These are phyloP conservation scores for Mystacides longicornis DNA, from an alignment of 2,888 invertebrate species.

Conservation along the genomic window DNA sequence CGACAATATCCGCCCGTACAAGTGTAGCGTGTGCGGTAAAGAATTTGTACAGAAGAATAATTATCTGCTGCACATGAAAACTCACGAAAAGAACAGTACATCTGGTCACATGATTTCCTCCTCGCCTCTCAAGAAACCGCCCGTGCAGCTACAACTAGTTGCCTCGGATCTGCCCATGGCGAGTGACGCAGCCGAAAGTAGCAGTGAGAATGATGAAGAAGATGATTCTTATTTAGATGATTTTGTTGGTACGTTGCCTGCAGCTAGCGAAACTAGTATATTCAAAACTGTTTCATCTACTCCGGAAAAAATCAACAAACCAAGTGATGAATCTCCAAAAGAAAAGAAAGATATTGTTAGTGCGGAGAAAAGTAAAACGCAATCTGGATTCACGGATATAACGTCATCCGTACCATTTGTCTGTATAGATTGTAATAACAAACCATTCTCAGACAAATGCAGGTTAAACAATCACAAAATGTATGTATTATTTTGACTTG, in stretches of 20 bases:
- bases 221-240: background rate
- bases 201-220: background rate
- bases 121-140: background rate
- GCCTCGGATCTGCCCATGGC: background rate
- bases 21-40: constrained; percentile 1
- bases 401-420: background rate
- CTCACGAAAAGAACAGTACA: background rate
- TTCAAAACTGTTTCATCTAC: background rate
- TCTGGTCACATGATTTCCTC: background rate
- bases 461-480: background rate
- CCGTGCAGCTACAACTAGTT: background rate
- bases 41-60: background rate
- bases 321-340: background rate
- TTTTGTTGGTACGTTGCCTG: background rate
- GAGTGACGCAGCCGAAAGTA: background rate
- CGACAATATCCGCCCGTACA: background rate
- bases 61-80: background rate
- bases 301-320: background rate
- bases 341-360: background rate
- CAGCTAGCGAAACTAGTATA: background rate
- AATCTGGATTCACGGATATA: background rate
- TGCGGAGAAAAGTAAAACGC: background rate
- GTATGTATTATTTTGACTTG: background rate
- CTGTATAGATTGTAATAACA: background rate
- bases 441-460: background rate